Percentiles rank a stretch among this genome's conserved stretches.
These are phyloP conservation scores for Furcula furcula DNA, from an alignment of 2,888 invertebrate species.

Conservation along the genomic window DNA sequence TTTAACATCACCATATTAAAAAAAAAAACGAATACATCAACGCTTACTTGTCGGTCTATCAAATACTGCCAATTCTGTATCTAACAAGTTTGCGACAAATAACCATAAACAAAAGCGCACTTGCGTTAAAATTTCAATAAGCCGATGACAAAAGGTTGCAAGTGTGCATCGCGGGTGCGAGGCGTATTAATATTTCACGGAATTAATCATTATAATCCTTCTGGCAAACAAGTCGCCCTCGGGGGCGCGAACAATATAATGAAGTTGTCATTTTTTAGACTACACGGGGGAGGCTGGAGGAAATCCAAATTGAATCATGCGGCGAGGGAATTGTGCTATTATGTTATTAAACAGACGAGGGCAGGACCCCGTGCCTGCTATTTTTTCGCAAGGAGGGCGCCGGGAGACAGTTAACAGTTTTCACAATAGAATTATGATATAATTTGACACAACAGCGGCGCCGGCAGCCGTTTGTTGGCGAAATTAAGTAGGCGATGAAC, in stretches of 20 bases:
- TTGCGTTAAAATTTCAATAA: conserved; percentile 67
- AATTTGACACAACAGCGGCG: conserved; percentile 74
- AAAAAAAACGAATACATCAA: too few species aligned
- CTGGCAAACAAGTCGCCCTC: conserved; percentile 78
- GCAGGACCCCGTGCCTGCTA: conserved; percentile 78
- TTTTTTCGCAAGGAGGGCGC: conserved; percentile 74
- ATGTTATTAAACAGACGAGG: conserved; percentile 84
- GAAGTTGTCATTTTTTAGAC: conserved; percentile 82
- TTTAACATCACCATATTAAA: too few species aligned
- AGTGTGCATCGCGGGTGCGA: conserved; percentile 74
- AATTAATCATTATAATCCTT: conserved; percentile 82
- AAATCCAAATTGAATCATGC: conserved; percentile 87
- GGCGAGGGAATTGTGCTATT: conserved; percentile 86
- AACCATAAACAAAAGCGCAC: conserved; percentile 58
- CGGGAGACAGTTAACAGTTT: conserved; percentile 80
- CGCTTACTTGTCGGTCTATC: too few species aligned
- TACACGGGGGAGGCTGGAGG: conserved; percentile 78
- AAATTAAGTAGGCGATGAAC: conserved; percentile 23
- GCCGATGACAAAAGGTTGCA: conserved; percentile 59
- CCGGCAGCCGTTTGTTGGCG: conserved; percentile 24
- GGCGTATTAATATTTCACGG: conserved; percentile 79
- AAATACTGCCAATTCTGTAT: conserved; percentile 1
- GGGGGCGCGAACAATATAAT: conserved; percentile 78
- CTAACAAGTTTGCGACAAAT: conserved; percentile 37
- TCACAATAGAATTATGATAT: conserved; percentile 81